phyloP scores from a whole-genome alignment of 2,113 vertebrate genomes.

The Tinamus guttatus region DNA sequence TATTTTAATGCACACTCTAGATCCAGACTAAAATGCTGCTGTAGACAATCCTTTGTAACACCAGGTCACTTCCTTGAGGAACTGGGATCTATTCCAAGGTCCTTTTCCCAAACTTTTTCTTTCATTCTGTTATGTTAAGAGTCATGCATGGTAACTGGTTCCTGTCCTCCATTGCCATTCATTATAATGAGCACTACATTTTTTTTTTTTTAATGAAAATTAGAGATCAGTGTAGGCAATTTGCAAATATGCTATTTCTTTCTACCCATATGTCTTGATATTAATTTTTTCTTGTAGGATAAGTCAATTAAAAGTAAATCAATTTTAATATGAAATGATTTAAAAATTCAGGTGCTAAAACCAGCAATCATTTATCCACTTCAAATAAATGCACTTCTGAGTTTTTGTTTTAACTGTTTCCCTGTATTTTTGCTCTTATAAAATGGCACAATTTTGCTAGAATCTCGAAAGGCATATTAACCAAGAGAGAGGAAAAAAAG shows the following conservation, averaged over 20 bases:
- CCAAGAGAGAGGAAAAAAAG: neutral
- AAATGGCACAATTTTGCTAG: neutral
- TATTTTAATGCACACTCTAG: neutral
- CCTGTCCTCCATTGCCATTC: neutral
- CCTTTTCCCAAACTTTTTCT: neutral
- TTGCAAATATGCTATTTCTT: neutral
- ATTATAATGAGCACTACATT: neutral
- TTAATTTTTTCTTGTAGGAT: neutral
- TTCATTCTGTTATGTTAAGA: neutral
- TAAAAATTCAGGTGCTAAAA: neutral
- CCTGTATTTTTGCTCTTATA: neutral
- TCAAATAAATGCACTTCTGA: neutral
- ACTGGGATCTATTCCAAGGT: neutral
- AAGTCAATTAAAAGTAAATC: neutral
- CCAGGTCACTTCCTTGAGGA: neutral
- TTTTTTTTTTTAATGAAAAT: neutral
- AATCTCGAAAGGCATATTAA: constrained; percentile 61
- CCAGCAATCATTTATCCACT: neutral
- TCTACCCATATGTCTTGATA: neutral
- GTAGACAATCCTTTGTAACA: neutral
- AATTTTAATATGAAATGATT: neutral
- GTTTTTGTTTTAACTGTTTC: neutral
- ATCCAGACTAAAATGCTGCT: neutral
- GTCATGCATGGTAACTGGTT: accelerated
- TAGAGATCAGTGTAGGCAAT: neutral